Evolutionary conservation across 2,113 vertebrate genomes (phyloP), one percentile per base, ranked within the genome.

Genomic region (Ctenodactylus gundi): DNA sequence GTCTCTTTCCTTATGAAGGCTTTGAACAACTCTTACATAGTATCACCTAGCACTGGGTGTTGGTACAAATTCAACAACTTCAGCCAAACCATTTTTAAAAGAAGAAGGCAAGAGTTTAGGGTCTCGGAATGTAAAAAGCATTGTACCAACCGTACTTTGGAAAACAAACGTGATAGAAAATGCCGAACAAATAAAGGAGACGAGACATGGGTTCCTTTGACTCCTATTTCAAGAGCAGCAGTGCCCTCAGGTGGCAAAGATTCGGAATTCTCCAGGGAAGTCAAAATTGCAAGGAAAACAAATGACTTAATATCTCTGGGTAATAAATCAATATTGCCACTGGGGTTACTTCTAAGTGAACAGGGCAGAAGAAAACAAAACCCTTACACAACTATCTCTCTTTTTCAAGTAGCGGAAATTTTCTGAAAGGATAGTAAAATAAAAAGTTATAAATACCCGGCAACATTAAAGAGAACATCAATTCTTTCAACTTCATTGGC

Each of bases 401-500:
- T 73, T 85, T 70, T 67, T 36, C 11, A 51, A 73, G 55, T 55
- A 36, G 12, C 17, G 76, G 20, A 67, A 76, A 95, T 31, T 18
- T 86, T 85, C 29, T 62, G 0, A 25, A 81, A 90, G 88, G 41
- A 93, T 3, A 46, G 68, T 8, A 21, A 87, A 83, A 62, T 75
- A 18, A 85, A 97, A 8, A 68, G 17, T 78, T 86, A 65, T 4
- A 39, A 13, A 34, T 96, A 99, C 99, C 99, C 99, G 76, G 99
- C 99, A 68, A 99, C 95, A n/a, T 99, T 99, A 90, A 99, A 99
- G 84, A 99, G 98, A 93, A 99, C 99, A 0, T 99, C 99, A 10
- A 99, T 97, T 90, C 89, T 98, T 44, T 99, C 99, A 65, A 99
- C 95, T n/a, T 99, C 99, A 78, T 97, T 98, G 95, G 98, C 99